Evolutionary conservation across 2,888 invertebrate genomes (phyloP), one percentile per base, ranked within the genome.

Genomic region (Chalcosyrphus nemorum): DNA sequence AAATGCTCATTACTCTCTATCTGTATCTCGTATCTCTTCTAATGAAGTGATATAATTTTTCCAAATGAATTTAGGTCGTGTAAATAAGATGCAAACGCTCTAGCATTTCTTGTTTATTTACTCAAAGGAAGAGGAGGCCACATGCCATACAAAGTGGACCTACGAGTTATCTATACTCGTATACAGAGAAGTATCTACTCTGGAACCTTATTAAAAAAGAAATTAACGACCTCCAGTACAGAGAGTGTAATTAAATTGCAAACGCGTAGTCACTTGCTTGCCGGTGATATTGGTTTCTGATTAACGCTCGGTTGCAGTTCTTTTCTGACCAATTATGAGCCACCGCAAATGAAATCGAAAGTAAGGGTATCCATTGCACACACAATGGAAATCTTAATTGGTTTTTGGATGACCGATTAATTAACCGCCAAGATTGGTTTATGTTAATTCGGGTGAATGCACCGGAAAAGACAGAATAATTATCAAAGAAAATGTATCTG

Each of bases 11-110:
- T 27, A 38, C 47, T 27, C 11, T 13, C 24, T 13, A 15, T 41
- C 11, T 32, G 9, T 32, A 6, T 11, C 4, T 52, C n/a, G 19
- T 32, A 11, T n/a, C 4, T 52, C 7, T 17, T 76, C 68, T 66
- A 76, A 68, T 68, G 66, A 68, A 76, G 57, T 76, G 76, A 61
- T 77, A 35, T 47, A 35, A 57, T 24, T 57, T 45, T 65, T 21
- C n/a, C 9, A 4, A 17, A 21, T 45, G 47, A 19, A 77, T 47
- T 70, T 54, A 47, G 77, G 63, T 77, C 59, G 43, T 35, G 68
- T 45, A 68, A 59, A 68, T 54, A 76, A 59, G 24, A 68, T 38
- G 68, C 41, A 59, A 29, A 41, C 32, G 70, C 56, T 56, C 50
- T 41, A 50, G 50, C 38, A 50, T n/a, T 41, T 21, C 38, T 57